Percentiles rank a stretch among this genome's conserved stretches.
Evolutionary conservation across 1,140 invertebrate species (phyloP).

Genomic region (Gonioctena quinquepunctata): DNA sequence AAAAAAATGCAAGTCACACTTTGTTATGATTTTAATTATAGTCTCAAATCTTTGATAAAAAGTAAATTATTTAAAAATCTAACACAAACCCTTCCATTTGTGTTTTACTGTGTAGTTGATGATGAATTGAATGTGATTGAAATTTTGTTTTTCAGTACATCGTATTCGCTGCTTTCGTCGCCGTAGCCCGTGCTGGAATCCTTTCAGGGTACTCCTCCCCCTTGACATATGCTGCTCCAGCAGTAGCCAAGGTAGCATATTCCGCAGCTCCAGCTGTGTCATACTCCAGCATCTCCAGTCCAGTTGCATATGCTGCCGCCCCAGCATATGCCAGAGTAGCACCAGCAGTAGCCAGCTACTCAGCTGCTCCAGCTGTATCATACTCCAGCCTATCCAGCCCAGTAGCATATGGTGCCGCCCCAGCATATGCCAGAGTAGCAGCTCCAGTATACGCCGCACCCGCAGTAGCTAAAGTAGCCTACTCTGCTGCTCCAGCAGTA

Average conservation of each 20-base stretch:
- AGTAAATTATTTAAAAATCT: too few species aligned
- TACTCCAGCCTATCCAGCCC: conserved; percentile 5
- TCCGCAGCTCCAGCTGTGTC: conserved; percentile 56
- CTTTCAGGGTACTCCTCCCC: conserved; percentile 49
- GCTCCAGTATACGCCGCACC: conserved; percentile 1
- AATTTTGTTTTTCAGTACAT: conserved; percentile 60
- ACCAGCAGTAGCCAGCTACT: conserved; percentile 5
- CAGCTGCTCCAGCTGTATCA: neutral
- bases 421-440: neutral
- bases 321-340: neutral
- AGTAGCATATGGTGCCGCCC: neutral
- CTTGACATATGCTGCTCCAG: conserved; percentile 28
- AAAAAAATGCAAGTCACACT: too few species aligned
- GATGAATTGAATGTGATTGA: too few species aligned
- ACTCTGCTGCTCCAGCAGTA: conserved; percentile 55
- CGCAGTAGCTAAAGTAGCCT: conserved; percentile 11
- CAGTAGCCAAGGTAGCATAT: conserved; percentile 17
- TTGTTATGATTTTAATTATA: too few species aligned
- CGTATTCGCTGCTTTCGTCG: conserved; percentile 54
- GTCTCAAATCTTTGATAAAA: too few species aligned
- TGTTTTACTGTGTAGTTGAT: too few species aligned
- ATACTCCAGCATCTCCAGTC: conserved; percentile 44
- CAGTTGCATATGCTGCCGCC: conserved; percentile 17
- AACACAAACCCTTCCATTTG: too few species aligned
- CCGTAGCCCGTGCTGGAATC: conserved; percentile 54